Evolutionary conservation across 2,888 invertebrate species (phyloP).

Genomic region (Andrena marginata): DNA sequence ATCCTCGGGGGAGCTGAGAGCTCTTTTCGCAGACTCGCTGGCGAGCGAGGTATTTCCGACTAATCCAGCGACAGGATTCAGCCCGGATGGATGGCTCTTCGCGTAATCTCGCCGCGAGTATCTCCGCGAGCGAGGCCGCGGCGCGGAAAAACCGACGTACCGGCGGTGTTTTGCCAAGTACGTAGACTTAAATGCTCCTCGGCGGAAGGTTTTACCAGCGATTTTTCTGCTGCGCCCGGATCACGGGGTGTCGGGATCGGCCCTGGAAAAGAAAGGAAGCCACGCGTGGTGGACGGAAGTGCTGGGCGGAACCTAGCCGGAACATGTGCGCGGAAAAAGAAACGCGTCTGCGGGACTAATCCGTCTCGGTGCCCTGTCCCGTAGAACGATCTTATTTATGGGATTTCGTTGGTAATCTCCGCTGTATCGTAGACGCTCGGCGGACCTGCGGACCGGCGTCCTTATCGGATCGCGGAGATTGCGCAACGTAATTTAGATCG

Average conservation of each 20-base stretch:
- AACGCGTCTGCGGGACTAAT: slow-evolving; percentile 47
- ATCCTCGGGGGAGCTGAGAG: background rate
- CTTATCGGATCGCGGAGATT: slow-evolving; percentile 42
- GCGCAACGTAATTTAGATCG: slow-evolving; percentile 71
- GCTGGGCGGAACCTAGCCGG: background rate
- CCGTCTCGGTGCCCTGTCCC: slow-evolving; percentile 32
- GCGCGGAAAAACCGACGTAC: background rate
- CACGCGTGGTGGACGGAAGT: too few relatives aligned
- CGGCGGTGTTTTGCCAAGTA: background rate
- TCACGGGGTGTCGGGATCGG: background rate
- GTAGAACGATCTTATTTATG: slow-evolving; percentile 45
- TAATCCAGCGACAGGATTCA: background rate
- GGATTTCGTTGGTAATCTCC: slow-evolving; percentile 67
- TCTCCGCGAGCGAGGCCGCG: background rate
- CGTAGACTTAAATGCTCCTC: background rate
- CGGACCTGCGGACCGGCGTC: slow-evolving; percentile 2
- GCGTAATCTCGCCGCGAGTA: slow-evolving; percentile 9
- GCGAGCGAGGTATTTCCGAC: slow-evolving; percentile 12
- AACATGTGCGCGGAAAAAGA: background rate
- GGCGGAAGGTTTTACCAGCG: background rate
- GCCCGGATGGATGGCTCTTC: slow-evolving; percentile 15
- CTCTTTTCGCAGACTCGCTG: background rate
- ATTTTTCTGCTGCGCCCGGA: background rate
- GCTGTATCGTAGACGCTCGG: slow-evolving; percentile 39
- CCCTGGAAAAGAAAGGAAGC: background rate